These are phyloP conservation scores for Brachionus plicatilis DNA, from an alignment of 1,140 invertebrate genomes.

Conservation along the genomic window DNA sequence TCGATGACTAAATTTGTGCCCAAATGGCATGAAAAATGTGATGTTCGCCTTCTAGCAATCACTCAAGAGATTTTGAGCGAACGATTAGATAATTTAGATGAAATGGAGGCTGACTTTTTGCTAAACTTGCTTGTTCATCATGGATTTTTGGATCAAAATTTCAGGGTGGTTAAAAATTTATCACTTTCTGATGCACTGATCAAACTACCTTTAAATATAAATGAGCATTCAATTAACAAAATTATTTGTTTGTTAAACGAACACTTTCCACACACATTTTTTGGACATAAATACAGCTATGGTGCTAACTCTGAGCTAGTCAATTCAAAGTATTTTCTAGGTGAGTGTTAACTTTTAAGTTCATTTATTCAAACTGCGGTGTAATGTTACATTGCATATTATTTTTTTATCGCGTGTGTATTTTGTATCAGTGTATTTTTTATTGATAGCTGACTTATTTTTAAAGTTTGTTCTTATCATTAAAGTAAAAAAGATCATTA, in stretches of 20 bases:
- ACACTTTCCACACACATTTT: neutral
- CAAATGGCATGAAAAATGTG: neutral
- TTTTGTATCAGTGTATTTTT: too few relatives aligned
- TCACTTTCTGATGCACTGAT: neutral
- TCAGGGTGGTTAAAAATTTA: neutral
- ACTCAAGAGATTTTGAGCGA: neutral
- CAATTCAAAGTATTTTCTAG: neutral
- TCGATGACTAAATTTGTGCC: neutral
- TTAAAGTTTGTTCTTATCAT: too few relatives aligned
- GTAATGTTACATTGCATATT: too few relatives aligned
- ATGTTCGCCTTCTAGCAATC: neutral
- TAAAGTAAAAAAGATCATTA: too few relatives aligned
- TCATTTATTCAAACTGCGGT: neutral
- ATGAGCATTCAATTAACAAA: neutral
- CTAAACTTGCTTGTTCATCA: neutral
- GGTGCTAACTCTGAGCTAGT: neutral
- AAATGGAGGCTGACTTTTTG: neutral
- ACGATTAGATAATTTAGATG: neutral
- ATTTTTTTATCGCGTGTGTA: too few relatives aligned
- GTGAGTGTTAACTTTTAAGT: neutral
- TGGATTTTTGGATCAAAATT: neutral
- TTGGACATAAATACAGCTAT: neutral
- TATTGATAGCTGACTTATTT: too few relatives aligned
- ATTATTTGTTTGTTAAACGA: neutral
- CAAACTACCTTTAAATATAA: neutral